Base-by-base conservation (phyloP, 2,888 invertebrate genomes). In the Drosophila niveifrons region DNA sequence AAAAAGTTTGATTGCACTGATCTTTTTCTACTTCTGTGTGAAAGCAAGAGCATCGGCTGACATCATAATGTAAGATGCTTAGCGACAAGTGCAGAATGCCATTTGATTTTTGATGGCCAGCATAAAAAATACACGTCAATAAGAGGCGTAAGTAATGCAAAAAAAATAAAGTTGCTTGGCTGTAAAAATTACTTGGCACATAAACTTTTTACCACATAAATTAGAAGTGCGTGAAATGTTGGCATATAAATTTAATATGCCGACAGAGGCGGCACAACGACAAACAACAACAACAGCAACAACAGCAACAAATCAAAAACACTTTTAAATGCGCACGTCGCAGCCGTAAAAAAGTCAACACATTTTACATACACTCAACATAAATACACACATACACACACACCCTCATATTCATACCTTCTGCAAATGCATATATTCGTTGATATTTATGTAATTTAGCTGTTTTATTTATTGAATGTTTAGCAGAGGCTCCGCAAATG, bases 391-490 rank as follows among this genome's bases (percentile, higher is more conserved):
- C 13, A 53, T 11, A 39, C 31, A 34, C 8, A 48, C 6, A 43
- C 17, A 8, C 17, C 36, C 23, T 23, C 36, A 29, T 23, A 39
- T 39, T 52, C 28, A 50, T 47, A 57, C 41, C 29, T 28, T 9
- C 23, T 23, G 50, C 28, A 46, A 17, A 17, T 53, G 18, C 23
- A 39, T 41, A 53, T 28, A 56, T 36, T 36, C 56, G 46, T 36
- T 46, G 29, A 69, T 75, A 79, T 79, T 65, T 79, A 79, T 79
- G 66, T 89, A 78, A 84, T 89, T 87, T 78, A 67, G 76, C 73
- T 50, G 63, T 73, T 75, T 87, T 83, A 84, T 84, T 84, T 89
- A 84, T 84, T 84, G 83, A 89, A 89, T 89, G 76, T 89, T 83
- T 36, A 34, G 13, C 44, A 39, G 13, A 44, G 6, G 39, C 59